These are phyloP conservation scores for Trachelus troglodyta DNA, from an alignment of 2,888 invertebrate genomes.

Conservation along the genomic window DNA sequence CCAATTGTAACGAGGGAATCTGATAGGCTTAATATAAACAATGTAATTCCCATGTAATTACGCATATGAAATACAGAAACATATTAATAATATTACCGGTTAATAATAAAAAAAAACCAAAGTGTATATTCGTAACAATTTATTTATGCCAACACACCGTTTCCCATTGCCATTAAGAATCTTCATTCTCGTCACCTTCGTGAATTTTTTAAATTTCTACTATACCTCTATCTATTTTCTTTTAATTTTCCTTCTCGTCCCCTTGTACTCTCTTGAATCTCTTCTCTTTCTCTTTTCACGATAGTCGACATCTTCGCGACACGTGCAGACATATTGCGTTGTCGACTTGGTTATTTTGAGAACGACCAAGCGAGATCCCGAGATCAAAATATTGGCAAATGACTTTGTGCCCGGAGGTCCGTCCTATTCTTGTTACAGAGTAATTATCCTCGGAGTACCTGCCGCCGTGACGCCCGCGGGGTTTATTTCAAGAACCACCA, in stretches of 20 bases:
- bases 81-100: conserved; percentile 47
- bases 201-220: background rate
- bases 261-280: background rate
- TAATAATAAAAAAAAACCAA: conserved; percentile 37
- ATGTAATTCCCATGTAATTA: conserved; percentile 54
- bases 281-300: background rate
- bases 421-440: background rate
- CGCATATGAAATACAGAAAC: conserved; percentile 54
- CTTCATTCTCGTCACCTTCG: background rate
- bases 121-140: background rate
- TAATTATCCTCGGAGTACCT: background rate
- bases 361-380: background rate
- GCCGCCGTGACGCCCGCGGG: background rate
- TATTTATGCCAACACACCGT: background rate
- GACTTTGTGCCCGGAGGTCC: background rate
- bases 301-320: background rate
- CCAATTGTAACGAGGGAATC: conserved; percentile 31
- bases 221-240: background rate
- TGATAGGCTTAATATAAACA: conserved; percentile 36
- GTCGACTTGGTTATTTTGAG: background rate
- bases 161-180: background rate
- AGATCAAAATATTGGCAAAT: background rate
- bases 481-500: background rate
- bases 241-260: background rate
- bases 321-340: background rate